Conservation (phyloP, 2,797 vertebrate species). For the Cossypha dichroa region DNA sequence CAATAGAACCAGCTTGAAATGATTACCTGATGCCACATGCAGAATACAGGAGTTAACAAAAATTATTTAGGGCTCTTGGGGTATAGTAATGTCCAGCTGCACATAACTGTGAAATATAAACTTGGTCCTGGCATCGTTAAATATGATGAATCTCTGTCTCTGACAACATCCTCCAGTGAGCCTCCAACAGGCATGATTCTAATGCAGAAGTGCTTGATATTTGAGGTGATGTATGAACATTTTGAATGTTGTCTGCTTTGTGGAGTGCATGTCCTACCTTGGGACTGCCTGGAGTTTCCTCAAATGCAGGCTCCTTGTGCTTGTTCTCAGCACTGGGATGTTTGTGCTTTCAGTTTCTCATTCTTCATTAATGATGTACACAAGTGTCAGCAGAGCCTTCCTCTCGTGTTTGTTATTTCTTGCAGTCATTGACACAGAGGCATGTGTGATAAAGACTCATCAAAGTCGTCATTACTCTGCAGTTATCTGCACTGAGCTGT, state of each 20-base stretch:
- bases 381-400: neutral
- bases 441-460: constrained; percentile 52
- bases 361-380: constrained; percentile 6
- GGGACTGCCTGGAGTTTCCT: neutral
- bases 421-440: neutral
- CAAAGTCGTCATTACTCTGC: constrained; percentile 27
- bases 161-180: neutral
- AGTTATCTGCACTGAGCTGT: constrained; percentile 11
- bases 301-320: fast-evolving
- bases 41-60: neutral
- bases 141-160: constrained; percentile 16
- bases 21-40: neutral
- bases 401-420: neutral
- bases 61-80: neutral
- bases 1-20: neutral
- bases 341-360: neutral
- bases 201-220: neutral
- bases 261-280: neutral
- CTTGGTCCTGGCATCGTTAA: neutral
- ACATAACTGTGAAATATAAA: constrained; percentile 41
- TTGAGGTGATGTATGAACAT: neutral
- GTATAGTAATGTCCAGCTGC: neutral
- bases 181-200: neutral
- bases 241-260: neutral
- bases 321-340: neutral